These are phyloP conservation scores for Melanotaenia pygmaea DNA, from an alignment of 2,797 vertebrate species.

Conservation along the genomic window DNA sequence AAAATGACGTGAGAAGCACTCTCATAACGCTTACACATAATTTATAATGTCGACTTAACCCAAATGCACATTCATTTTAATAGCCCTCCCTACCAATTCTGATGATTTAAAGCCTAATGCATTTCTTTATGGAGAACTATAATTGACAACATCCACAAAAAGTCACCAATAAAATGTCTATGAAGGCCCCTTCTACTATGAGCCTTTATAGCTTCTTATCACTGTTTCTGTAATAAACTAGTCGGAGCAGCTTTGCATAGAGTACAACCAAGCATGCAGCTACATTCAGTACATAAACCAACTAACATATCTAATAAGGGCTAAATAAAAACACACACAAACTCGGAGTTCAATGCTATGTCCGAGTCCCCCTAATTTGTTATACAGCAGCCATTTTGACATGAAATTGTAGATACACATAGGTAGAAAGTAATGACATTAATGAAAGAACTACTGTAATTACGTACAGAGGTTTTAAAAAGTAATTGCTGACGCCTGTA, in stretches of 20 bases:
- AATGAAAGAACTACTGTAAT: background rate
- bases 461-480: background rate
- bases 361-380: background rate
- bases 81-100: no score
- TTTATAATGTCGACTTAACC: no score
- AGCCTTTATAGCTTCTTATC: background rate
- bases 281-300: background rate
- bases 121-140: background rate
- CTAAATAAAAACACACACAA: background rate
- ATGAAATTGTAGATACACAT: background rate
- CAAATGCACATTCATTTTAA: no score
- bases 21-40: no score
- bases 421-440: background rate
- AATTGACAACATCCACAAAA: background rate
- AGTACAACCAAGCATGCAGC: background rate
- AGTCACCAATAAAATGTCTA: background rate
- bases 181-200: background rate
- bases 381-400: background rate
- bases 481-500: background rate
- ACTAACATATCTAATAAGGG: background rate
- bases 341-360: background rate
- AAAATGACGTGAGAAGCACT: no score
- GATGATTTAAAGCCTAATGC: no score
- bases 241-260: background rate
- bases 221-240: background rate